Base-by-base conservation (phyloP, 2,888 invertebrate genomes). In the Stenotaenia linearis region DNA sequence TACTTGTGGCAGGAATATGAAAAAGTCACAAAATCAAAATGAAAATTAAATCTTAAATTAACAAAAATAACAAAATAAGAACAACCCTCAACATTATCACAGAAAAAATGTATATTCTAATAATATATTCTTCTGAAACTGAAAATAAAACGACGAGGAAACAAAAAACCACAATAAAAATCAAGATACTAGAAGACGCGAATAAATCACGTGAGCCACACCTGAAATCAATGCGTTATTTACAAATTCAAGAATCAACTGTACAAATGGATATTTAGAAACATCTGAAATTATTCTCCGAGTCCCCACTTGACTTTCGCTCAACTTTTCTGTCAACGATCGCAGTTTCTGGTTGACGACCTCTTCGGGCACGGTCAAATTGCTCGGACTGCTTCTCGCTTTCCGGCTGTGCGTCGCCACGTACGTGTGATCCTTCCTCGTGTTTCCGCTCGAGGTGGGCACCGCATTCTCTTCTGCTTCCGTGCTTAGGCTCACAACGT, bases 211-310 rank as follows among this genome's bases (percentile, higher is more conserved):
- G 21, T 80, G 80, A 23, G 79, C 80, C 3, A 80, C 77, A 1
- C 80, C 80, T 7, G 80, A 80, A 15, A 80, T 75, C 35, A 80
- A 40, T 10, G 80, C 80, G 45, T 78, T 80, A 50, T 80, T 80
- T n/a, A 79, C 21, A 56, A 80, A 79, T 25, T 80, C 80, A 12
- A 80, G 32, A 50, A 80, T 80, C 21, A 80, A 25, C 75, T 79
- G 80, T 0, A 80, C 77, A 45, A 80, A 78, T 1, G 80, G 56
- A 40, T 79, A 61, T 23, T 80, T 80, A 23, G 79, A 10, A 1
- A 61, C 15, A 61, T 80, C 80, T 10, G 37, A 77, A 3, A 37
- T 15, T 37, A 37, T 37, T 37, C 37, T 37, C 37, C 5, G 37
- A 9, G 37, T 1, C 5, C 37, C 37, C 28, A 30, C 18, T 2